phyloP scores from a whole-genome alignment of 2,113 vertebrate genomes.

The Mormyrus lacerda region DNA sequence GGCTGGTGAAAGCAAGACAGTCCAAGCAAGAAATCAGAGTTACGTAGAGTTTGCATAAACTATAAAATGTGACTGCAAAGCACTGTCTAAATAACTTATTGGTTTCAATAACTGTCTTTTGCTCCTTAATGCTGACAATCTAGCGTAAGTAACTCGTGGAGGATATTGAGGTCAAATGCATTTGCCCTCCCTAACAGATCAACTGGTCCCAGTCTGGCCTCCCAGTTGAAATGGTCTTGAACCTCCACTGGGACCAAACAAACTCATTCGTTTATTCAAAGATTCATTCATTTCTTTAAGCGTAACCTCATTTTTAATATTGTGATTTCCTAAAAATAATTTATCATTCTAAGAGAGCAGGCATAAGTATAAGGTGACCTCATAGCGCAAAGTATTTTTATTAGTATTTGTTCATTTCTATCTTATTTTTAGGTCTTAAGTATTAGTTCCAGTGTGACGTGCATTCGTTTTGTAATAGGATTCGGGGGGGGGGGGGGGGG shows the following conservation, averaged over 20 bases:
- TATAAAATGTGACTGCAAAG: neutral
- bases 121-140: neutral
- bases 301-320: neutral
- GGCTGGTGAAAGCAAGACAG: neutral
- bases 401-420: neutral
- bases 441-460: neutral
- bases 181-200: neutral
- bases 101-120: neutral
- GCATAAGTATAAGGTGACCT: neutral
- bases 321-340: neutral
- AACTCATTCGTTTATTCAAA: neutral
- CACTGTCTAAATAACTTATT: neutral
- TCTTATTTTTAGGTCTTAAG: neutral
- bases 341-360: neutral
- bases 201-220: neutral
- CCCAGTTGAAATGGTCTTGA: neutral
- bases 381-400: neutral
- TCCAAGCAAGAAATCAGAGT: too few species aligned
- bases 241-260: neutral
- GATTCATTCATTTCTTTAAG: neutral
- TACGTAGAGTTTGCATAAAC: neutral
- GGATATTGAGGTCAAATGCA: neutral
- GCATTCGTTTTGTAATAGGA: neutral
- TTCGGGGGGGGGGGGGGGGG: neutral
- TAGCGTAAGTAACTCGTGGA: neutral